Evolutionary conservation across 2,797 vertebrate genomes (phyloP), one percentile per base, ranked within the genome.

Genomic region (Smutsia temminckii): DNA sequence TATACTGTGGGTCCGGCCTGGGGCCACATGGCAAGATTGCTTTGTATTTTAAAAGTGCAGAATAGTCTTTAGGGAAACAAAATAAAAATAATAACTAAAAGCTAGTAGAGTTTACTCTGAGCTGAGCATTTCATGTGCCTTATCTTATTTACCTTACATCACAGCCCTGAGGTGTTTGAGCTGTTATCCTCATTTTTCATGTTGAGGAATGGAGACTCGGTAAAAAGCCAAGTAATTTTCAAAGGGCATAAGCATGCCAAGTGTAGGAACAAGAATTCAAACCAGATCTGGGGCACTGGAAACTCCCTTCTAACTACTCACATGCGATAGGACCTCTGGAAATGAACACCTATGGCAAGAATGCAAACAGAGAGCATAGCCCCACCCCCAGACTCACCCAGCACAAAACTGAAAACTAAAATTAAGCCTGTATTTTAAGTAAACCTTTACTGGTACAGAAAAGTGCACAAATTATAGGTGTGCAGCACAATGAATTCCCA

Each of bases 121-220:
- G 42, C 57, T 61, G 34, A 72, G 66, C 17, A 46, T 53, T 85
- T 61, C 80, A 78, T n/a, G n/a, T 4, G 12, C 57, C 55, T 59
- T 55, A 91, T 91, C 79, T 95, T 71, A 69, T 29, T 79, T 81
- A 95, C 89, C 66, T 46, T 42, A 74, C 34, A 46, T 25, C 42
- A 51, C 3, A 78, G 75, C 34, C 49, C 49, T 20, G 57, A 68
- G 49, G 27, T 21, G 3, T 42, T 23, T 20, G 34, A 79, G 18
- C 32, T 85, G 29, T 23, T 37, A 37, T 2, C 7, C 51, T 46
- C 25, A 81, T 27, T 81, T 87, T 79, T 83, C 55, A 68, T 85
- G 51, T 49, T 37, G 69, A 94, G n/a, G 49, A 96, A 94, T 42
- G 29, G 55, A 89, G 37, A 86, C 53, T 64, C 32, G 23, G 68